phyloP scores from a whole-genome alignment of 2,888 invertebrate species.

The Zygothrica quintamaculata region DNA sequence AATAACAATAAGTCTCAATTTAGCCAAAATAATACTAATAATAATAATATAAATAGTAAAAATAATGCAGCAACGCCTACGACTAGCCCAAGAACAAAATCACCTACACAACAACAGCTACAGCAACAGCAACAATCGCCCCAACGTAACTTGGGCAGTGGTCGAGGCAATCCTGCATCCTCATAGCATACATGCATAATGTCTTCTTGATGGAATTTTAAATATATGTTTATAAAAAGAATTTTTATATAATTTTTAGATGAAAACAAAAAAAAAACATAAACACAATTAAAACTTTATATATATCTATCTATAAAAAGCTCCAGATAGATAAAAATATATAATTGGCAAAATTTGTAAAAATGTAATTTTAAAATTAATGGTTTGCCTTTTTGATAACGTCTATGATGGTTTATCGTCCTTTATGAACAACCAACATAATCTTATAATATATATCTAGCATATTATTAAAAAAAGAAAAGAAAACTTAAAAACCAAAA shows the following conservation, averaged over 20 bases:
- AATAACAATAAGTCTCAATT: constrained; percentile 72
- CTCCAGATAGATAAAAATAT: neutral
- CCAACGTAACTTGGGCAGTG: constrained; percentile 42
- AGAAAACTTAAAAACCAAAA: constrained; percentile 15
- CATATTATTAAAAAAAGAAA: constrained; percentile 20
- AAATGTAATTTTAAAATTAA: constrained; percentile 55
- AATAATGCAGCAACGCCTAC: constrained; percentile 46
- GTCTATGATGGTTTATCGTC: constrained; percentile 74
- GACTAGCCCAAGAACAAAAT: constrained; percentile 55
- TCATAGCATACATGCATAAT: constrained; percentile 71
- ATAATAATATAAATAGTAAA: constrained; percentile 59
- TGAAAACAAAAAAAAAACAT: constrained; percentile 42
- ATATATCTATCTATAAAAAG: no score
- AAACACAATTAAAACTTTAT: no score
- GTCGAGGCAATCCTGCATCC: constrained; percentile 47
- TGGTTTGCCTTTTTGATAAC: constrained; percentile 76
- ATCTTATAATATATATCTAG: no score
- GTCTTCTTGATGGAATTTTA: constrained; percentile 78
- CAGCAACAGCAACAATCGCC: constrained; percentile 53
- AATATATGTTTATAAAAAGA: constrained; percentile 42
- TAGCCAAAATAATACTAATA: constrained; percentile 70
- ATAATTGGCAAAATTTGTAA: constrained; percentile 48
- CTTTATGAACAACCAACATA: constrained; percentile 49
- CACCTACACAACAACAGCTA: constrained; percentile 52
- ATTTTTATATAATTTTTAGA: constrained; percentile 64